These are phyloP conservation scores for Myiotriccus ornatus DNA, from an alignment of 2,797 vertebrate genomes.

Conservation along the genomic window DNA sequence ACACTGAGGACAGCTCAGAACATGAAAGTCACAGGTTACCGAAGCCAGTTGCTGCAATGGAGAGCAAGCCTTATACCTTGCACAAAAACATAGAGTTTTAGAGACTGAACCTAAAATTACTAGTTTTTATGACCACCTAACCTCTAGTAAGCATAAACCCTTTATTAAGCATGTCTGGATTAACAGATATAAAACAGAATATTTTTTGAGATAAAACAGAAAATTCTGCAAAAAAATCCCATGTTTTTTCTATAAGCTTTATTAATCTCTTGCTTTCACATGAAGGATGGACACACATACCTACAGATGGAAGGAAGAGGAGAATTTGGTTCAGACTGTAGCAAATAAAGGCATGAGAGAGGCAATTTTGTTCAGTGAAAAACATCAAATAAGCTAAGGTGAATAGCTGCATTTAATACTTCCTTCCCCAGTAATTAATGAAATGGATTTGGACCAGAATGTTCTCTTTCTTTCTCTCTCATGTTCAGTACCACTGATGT, in stretches of 20 bases:
- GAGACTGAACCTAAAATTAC: background rate
- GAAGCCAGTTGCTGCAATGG: background rate
- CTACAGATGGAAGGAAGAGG: background rate
- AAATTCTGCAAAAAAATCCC: background rate
- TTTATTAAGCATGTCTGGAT: background rate
- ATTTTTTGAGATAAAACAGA: background rate
- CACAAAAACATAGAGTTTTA: background rate
- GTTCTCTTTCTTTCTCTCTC: background rate
- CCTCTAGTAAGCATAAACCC: background rate
- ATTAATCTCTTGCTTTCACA: background rate
- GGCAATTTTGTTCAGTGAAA: background rate
- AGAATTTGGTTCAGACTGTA: background rate
- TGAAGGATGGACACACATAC: background rate
- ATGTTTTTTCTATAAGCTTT: background rate
- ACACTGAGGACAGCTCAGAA: background rate
- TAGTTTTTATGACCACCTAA: background rate
- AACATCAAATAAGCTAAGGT: background rate
- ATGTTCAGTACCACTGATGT: background rate
- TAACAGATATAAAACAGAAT: background rate
- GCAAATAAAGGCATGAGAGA: background rate
- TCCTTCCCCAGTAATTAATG: background rate
- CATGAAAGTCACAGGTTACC: background rate
- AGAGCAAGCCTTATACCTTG: background rate
- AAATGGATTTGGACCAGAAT: conserved; percentile 14
- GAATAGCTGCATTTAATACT: background rate